Evolutionary conservation across 1,140 invertebrate species (phyloP).

Genomic region (Periplaneta americana): DNA sequence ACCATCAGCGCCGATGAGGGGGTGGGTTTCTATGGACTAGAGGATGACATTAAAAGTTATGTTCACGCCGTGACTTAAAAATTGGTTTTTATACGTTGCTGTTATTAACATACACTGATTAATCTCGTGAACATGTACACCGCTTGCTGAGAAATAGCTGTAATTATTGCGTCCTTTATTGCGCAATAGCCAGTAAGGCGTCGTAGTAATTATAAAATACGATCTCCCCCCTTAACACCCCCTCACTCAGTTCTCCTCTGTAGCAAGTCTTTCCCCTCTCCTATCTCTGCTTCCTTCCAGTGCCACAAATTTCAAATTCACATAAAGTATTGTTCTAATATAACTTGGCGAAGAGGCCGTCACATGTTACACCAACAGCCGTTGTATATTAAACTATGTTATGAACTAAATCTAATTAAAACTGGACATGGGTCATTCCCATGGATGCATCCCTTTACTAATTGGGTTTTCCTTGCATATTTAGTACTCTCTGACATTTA

Average conservation of each 20-base stretch:
- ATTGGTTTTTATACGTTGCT: background rate
- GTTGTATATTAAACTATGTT: background rate
- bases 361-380: background rate
- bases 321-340: background rate
- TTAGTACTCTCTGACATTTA: background rate
- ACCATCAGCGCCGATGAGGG: background rate
- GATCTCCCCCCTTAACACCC: background rate
- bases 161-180: background rate
- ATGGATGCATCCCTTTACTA: background rate
- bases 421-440: background rate
- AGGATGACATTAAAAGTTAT: background rate
- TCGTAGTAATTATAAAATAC: background rate
- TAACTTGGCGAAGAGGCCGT: background rate
- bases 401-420: background rate
- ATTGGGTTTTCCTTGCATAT: background rate
- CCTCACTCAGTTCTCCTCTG: background rate
- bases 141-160: background rate
- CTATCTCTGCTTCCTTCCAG: background rate
- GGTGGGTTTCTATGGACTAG: background rate
- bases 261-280: background rate
- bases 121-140: too few species aligned
- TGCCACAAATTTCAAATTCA: background rate
- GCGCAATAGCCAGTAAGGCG: background rate
- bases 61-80: background rate
- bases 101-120: background rate